A percentile compares a stretch with the other conserved stretches of the same genome.
Conservation (phyloP, 1,140 invertebrate species). For the Drosophila kohkoa region DNA sequence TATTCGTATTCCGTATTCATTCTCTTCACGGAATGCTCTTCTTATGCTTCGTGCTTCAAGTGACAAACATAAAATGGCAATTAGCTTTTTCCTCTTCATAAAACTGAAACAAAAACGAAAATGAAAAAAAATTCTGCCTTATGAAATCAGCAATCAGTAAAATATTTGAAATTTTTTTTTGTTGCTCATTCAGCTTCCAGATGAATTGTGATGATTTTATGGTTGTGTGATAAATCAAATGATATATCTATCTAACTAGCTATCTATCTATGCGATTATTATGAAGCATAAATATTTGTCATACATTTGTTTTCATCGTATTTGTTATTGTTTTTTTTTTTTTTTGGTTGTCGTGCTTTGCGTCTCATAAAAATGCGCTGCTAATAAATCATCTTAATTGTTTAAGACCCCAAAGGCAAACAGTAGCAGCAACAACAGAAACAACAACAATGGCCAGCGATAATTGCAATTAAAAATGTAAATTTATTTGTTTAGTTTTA, state of each 20-base stretch:
- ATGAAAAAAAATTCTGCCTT: constrained; percentile 25
- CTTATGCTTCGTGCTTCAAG: constrained; percentile 52
- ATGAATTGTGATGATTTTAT: constrained; percentile 40
- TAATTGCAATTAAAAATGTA: constrained; percentile 82
- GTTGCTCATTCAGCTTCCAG: constrained; percentile 21
- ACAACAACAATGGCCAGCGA: constrained; percentile 69
- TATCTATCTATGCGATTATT: constrained; percentile 42
- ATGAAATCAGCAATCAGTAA: constrained; percentile 65
- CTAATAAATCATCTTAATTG: constrained; percentile 80
- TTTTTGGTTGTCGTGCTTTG: constrained; percentile 45
- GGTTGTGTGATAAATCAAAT: constrained; percentile 67
- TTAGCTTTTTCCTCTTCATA: constrained; percentile 56
- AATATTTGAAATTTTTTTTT: constrained; percentile 24
- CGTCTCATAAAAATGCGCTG: constrained; percentile 74
- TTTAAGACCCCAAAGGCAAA: constrained; percentile 75
- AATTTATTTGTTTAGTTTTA: constrained; percentile 77
- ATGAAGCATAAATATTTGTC: constrained; percentile 69
- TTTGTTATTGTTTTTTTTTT: constrained; percentile 43
- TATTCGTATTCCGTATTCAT: constrained; percentile 19
- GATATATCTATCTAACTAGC: constrained; percentile 36
- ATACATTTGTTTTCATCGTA: too few species aligned
- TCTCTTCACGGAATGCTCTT: constrained; percentile 30
- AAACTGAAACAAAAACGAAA: constrained; percentile 6
- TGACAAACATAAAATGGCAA: constrained; percentile 77
- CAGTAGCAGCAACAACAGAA: constrained; percentile 58